Conservation (phyloP, 2,888 invertebrate species). For the Seira musarum region DNA sequence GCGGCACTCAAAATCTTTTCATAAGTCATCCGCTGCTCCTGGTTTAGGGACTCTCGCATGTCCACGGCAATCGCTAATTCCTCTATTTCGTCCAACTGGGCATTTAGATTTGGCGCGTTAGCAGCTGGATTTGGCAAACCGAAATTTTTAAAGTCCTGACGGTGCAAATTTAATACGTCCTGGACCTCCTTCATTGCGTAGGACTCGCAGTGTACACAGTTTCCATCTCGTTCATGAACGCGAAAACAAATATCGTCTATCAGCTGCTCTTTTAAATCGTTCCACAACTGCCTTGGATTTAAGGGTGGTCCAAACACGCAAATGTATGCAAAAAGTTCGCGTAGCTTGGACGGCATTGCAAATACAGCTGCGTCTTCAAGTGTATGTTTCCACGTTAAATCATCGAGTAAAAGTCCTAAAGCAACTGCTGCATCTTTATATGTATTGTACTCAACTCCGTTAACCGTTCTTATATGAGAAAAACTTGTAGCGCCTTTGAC, state of each 20-base stretch:
- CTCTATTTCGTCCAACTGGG: background rate
- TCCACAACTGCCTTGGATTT: background rate
- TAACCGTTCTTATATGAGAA: conserved; percentile 68
- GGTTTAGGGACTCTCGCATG: background rate
- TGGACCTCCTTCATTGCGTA: conserved; percentile 47
- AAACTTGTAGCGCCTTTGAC: too few relatives aligned
- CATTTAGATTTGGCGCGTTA: background rate
- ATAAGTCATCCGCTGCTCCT: background rate
- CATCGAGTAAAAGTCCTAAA: background rate
- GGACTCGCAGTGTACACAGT: conserved; percentile 11
- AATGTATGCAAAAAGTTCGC: conserved; percentile 28
- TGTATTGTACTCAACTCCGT: conserved; percentile 63
- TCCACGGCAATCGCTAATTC: too few relatives aligned
- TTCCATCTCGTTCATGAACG: background rate
- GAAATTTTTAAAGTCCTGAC: background rate
- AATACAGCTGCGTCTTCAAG: background rate
- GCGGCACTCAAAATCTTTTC: too few relatives aligned
- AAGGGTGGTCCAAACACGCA: background rate
- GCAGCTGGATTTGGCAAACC: background rate
- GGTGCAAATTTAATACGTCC: conserved; percentile 10
- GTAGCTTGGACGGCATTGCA: background rate
- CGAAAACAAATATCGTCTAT: conserved; percentile 9
- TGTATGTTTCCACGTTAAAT: background rate
- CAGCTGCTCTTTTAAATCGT: background rate
- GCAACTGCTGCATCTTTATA: conserved; percentile 8